These are phyloP conservation scores for Hemibagrus wyckioides DNA, from an alignment of 2,113 vertebrate genomes.

Conservation along the genomic window DNA sequence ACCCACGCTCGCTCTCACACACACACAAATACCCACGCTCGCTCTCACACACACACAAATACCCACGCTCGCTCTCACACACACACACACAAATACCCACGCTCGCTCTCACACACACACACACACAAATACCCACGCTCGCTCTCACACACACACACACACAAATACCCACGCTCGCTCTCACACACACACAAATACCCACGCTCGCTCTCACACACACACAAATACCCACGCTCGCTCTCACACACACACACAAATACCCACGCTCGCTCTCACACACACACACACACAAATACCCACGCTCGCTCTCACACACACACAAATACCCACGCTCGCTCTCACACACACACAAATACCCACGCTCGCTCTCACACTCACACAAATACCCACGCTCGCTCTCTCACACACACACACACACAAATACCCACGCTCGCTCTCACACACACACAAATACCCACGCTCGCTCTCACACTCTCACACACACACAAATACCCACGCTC, in stretches of 20 bases:
- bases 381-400: background rate
- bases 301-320: background rate
- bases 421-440: too few relatives aligned
- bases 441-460: background rate
- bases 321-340: too few relatives aligned
- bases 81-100: too few relatives aligned
- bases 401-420: too few relatives aligned
- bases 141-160: background rate
- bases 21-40: too few relatives aligned
- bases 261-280: background rate
- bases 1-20: background rate
- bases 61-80: too few relatives aligned
- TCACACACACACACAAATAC: too few relatives aligned
- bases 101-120: background rate
- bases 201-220: too few relatives aligned
- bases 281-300: background rate
- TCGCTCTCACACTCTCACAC: background rate
- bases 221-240: background rate
- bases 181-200: background rate
- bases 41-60: background rate
- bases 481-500: background rate
- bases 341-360: too few relatives aligned
- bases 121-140: background rate
- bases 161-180: too few relatives aligned
- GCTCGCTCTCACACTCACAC: background rate